phyloP scores from a whole-genome alignment of 2,113 vertebrate species.

The Albula glossodonta region DNA sequence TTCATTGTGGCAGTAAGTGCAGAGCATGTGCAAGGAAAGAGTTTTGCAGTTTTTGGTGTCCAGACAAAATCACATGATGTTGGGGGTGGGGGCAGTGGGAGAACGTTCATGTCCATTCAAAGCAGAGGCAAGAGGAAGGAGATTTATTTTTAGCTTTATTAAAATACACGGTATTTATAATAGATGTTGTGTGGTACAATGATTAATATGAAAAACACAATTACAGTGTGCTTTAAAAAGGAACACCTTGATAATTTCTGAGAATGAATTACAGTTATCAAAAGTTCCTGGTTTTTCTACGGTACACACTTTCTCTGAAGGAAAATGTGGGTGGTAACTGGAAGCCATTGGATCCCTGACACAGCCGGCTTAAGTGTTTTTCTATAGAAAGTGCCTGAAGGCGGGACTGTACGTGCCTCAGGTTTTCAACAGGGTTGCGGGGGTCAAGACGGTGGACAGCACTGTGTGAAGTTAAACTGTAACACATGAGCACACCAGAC shows the following conservation, averaged over 20 bases:
- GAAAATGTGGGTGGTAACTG: neutral
- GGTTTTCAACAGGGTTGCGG: neutral
- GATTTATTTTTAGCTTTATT: neutral
- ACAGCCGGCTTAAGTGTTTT: neutral
- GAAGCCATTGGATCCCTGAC: neutral
- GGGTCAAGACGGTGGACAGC: neutral
- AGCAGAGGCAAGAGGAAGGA: neutral
- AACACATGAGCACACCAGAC: neutral
- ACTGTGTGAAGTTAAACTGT: constrained; percentile 11
- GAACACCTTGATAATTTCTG: neutral
- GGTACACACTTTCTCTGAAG: neutral
- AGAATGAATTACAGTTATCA: neutral
- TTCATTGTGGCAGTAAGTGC: neutral
- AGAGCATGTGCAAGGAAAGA: neutral
- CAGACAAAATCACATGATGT: neutral
- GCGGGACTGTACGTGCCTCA: neutral
- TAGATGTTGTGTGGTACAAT: neutral
- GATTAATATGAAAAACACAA: neutral
- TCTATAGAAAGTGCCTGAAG: constrained; percentile 3
- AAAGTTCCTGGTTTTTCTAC: neutral
- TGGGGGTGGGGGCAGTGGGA: neutral
- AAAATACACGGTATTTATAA: neutral
- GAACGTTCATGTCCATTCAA: constrained; percentile 14
- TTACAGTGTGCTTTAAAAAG: neutral
- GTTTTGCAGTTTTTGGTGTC: neutral